Conservation (phyloP, 2,797 vertebrate genomes). For the Acanthurus lineatus region DNA sequence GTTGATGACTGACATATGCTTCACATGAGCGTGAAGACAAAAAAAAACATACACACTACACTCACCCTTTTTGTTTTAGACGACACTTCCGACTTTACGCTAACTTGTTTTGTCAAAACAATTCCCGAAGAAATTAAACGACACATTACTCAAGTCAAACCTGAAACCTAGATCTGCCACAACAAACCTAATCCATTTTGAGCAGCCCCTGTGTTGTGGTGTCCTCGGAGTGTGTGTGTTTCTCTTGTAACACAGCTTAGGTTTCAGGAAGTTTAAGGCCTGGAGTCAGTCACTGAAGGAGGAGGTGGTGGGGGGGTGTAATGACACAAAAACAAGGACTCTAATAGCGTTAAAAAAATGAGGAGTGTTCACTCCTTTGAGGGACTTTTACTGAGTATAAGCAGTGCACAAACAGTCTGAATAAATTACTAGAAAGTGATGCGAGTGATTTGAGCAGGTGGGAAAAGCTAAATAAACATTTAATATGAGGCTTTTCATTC, state of each 20-base stretch:
- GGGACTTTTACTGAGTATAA: constrained; percentile 47
- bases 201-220: constrained; percentile 78
- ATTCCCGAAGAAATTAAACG: constrained; percentile 88
- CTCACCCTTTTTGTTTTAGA: constrained; percentile 81
- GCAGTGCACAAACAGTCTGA: constrained; percentile 32
- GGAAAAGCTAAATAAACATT: constrained; percentile 38
- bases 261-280: constrained; percentile 82
- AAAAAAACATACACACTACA: constrained; percentile 71
- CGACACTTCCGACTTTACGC: constrained; percentile 84
- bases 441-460: constrained; percentile 22
- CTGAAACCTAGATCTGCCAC: constrained; percentile 85
- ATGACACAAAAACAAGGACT: constrained; percentile 60
- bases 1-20: constrained; percentile 87
- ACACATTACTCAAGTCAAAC: constrained; percentile 84
- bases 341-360: constrained; percentile 61
- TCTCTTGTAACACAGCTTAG: constrained; percentile 72
- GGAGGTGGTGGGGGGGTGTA: constrained; percentile 6
- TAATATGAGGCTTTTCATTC: constrained; percentile 30
- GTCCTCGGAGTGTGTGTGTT: constrained; percentile 76
- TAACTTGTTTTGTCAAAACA: constrained; percentile 91
- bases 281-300: constrained; percentile 69
- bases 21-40: constrained; percentile 76
- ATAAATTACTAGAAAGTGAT: constrained; percentile 38
- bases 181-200: constrained; percentile 84
- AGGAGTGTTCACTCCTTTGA: constrained; percentile 37